Conservation (phyloP, 2,113 vertebrate species). For the Eolophus roseicapilla region DNA sequence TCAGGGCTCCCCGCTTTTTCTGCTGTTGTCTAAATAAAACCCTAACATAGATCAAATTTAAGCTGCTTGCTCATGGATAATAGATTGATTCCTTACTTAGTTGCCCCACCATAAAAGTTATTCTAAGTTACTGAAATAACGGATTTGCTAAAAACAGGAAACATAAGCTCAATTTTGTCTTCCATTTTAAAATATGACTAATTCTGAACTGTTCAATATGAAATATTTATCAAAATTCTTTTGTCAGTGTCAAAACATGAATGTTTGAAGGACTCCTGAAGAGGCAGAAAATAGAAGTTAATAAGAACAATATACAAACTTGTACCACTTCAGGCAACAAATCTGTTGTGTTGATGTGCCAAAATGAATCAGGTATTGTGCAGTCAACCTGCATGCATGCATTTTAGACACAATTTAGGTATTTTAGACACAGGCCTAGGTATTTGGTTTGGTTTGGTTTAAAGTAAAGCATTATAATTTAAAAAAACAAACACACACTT, state of each 20-base stretch:
- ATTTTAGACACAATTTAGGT: not conserved
- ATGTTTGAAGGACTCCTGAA: not conserved
- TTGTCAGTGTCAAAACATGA: not conserved
- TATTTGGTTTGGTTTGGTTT: not conserved
- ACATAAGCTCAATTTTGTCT: not conserved
- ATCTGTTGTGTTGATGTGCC: not conserved
- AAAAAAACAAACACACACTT: fast-evolving
- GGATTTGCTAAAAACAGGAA: not conserved
- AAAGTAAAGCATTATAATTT: not conserved
- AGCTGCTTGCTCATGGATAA: not conserved
- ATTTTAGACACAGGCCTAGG: not conserved
- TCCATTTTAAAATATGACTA: not conserved
- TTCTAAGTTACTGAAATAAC: not conserved
- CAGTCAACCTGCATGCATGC: not conserved
- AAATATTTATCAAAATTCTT: not conserved
- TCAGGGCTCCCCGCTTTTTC: slow-evolving; percentile 30
- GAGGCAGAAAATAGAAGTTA: not conserved
- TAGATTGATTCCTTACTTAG: not conserved
- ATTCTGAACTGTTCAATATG: not conserved
- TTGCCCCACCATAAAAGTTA: not conserved
- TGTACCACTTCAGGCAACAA: not conserved
- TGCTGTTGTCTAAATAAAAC: slow-evolving; percentile 59
- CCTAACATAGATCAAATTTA: slow-evolving; percentile 29
- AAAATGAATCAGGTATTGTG: not conserved
- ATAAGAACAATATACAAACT: not conserved